phyloP scores from a whole-genome alignment of 2,888 invertebrate species.

The Ditula angustiorana region DNA sequence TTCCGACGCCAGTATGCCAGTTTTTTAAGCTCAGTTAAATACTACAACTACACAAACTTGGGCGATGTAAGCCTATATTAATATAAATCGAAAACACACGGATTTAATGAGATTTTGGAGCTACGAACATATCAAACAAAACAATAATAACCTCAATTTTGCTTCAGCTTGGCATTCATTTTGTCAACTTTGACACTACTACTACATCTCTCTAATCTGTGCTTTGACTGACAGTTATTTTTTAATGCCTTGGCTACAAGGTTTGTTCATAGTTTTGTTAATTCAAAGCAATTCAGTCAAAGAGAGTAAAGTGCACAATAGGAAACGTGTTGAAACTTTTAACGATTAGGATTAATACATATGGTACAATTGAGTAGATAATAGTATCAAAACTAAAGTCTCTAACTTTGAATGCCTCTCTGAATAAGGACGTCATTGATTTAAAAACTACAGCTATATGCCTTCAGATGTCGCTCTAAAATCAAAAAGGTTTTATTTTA shows the following conservation, averaged over 20 bases:
- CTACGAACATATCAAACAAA: too few species aligned
- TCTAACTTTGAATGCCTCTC: conserved; percentile 35
- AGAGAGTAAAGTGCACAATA: too few species aligned
- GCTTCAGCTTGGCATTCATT: too few species aligned
- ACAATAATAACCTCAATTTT: too few species aligned
- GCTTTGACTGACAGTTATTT: neutral
- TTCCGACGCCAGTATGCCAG: conserved; percentile 73
- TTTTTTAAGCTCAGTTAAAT: conserved; percentile 20
- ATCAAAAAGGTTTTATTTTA: neutral
- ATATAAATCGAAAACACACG: neutral
- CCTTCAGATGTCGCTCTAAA: conserved; percentile 46
- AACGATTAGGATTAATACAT: too few species aligned
- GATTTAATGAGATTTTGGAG: neutral
- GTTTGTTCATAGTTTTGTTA: too few species aligned
- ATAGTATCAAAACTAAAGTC: neutral
- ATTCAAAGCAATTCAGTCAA: too few species aligned
- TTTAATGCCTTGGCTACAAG: neutral
- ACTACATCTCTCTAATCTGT: neutral
- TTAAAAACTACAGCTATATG: conserved; percentile 31
- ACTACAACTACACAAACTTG: neutral
- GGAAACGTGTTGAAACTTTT: too few species aligned
- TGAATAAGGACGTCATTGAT: conserved; percentile 48
- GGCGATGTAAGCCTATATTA: too few species aligned
- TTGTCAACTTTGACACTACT: too few species aligned
- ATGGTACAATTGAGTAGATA: too few species aligned